Conservation (phyloP, 2,797 vertebrate species). For the Distichodus sexfasciatus region DNA sequence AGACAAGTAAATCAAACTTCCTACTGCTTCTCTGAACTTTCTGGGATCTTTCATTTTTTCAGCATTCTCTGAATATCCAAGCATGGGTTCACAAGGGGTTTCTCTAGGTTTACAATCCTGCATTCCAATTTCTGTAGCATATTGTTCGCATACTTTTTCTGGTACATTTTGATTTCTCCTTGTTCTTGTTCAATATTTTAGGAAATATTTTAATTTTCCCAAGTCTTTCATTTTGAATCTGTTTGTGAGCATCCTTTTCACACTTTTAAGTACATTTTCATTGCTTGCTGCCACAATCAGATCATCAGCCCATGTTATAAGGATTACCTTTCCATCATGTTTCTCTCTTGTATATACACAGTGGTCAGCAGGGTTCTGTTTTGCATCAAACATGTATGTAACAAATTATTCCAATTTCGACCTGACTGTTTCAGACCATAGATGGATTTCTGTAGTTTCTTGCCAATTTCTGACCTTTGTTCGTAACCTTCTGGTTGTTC, state of each 20-base stretch:
- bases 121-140: conserved; percentile 33
- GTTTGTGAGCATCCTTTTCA: neutral
- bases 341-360: conserved; percentile 18
- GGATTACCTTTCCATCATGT: neutral
- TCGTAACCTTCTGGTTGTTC: neutral
- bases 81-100: conserved; percentile 14
- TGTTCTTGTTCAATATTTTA: conserved; percentile 1
- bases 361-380: conserved; percentile 14
- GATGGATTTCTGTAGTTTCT: neutral
- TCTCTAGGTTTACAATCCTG: conserved; percentile 12
- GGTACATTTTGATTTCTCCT: conserved; percentile 1
- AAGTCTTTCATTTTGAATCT: conserved; percentile 20
- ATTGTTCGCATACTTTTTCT: conserved; percentile 23
- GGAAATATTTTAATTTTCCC: conserved; percentile 20
- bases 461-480: neutral
- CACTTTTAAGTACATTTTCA: neutral
- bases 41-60: neutral
- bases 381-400: conserved; percentile 1
- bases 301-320: conserved; percentile 2
- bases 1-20: conserved; percentile 31
- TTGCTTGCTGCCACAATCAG: neutral
- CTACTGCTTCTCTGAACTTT: conserved; percentile 6
- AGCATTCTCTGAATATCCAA: neutral
- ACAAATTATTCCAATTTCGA: conserved; percentile 30
- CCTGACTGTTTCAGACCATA: conserved; percentile 9